Conservation (phyloP, 30 jellyfish, hydroid and myxozoan species). For the Morbakka virulenta region DNA sequence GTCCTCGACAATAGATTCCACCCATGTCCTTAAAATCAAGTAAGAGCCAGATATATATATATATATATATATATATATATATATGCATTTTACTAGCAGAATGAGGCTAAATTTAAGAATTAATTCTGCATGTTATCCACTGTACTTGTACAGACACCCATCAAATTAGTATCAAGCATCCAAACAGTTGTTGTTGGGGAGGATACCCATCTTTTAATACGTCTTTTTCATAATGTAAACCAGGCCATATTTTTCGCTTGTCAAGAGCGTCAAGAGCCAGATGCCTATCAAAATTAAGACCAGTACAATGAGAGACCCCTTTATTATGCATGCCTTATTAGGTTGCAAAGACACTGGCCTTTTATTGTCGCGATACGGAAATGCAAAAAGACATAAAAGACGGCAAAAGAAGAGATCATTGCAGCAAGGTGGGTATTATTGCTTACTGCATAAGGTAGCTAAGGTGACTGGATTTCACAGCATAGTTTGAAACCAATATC, state of each 20-base stretch:
- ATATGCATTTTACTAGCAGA: no score
- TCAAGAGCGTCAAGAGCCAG: constrained; percentile 2
- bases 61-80: no score
- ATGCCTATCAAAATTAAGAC: constrained; percentile 37
- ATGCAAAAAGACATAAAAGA: neutral
- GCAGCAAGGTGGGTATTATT: constrained; percentile 9
- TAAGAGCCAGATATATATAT: no score
- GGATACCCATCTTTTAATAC: constrained; percentile 9
- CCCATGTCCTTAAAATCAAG: no score
- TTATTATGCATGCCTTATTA: constrained; percentile 32
- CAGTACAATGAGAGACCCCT: constrained; percentile 12
- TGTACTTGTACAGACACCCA: no score
- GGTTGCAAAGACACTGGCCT: constrained; percentile 23
- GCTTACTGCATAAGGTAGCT: no score
- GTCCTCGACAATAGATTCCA: no score
- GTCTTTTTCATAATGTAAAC: constrained; percentile 7
- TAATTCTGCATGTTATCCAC: no score
- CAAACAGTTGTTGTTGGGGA: constrained; percentile 17
- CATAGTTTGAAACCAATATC: no score
- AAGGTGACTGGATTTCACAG: no score
- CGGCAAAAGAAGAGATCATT: constrained; percentile 30
- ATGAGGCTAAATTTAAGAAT: no score
- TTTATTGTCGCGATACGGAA: constrained; percentile 17
- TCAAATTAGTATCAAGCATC: no score
- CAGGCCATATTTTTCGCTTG: neutral